Evolutionary conservation across 2,888 invertebrate species (phyloP), one percentile per base, ranked within the genome.

Genomic region (Resseliella maxima): DNA sequence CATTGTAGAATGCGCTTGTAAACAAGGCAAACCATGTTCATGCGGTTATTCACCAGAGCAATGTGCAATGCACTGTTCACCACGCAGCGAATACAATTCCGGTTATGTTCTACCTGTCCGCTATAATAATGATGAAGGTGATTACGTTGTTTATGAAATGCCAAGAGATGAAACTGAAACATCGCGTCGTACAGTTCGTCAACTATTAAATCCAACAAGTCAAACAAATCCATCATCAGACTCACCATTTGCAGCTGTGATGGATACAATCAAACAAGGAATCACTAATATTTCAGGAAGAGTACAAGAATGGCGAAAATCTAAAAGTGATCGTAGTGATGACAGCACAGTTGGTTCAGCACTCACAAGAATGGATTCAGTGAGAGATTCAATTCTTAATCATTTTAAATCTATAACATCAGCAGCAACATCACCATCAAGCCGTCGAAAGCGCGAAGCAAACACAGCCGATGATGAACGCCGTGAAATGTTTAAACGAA

Each of bases 1-100:
- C 12, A 41, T 3, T 41, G 90, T 86, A 86, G 86, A 85, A 72
- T 87, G 87, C 21, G 2, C 31, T 31, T 46, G 85, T 27, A 38
- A 31, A 8, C 64, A 86, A 15, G 41, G 45, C 5, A 64, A 36
- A 27, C 72, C 72, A 35, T 72, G 72, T 35, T 21, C 72, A 31
- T 72, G 83, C n/a, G 83, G 83, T n/a, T 83, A 36, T 83, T 38
- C 31, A 12, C 72, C 72, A 12, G 72, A 72, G 18, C 27, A 72
- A 72, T 72, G 31, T 31, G 72, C 72, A 72, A 31, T 72, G 5
- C 35, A 72, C 15, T 72, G 72, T 50, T 27, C 27, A 27, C 15
- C 64, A 64, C 64, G n/a, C 35, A 83, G 12, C 35, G 15, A 6
- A 81, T 81, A 36, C 41, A 36, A 0, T 18, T 81, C 35, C 24